Conservation (phyloP, 2,113 vertebrate genomes). For the Caranx melampygus region DNA sequence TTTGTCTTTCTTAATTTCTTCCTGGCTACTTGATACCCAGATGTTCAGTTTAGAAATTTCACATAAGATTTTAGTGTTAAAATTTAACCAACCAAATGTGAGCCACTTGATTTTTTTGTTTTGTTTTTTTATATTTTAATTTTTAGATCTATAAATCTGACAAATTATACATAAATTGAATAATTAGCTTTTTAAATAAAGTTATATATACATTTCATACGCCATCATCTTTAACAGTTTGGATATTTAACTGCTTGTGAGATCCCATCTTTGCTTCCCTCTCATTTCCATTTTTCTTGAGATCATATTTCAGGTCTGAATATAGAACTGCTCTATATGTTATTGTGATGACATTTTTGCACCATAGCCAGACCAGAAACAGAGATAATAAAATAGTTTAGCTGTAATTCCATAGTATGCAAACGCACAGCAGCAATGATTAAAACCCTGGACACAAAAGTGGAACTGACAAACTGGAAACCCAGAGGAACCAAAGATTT, state of each 20-base stretch:
- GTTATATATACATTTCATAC: not conserved
- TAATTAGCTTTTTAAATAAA: not conserved
- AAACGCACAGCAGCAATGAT: not conserved
- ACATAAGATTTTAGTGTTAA: not conserved
- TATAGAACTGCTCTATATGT: not conserved
- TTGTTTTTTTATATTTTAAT: not conserved
- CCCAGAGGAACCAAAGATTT: not conserved
- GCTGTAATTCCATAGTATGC: not conserved
- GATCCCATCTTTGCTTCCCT: not conserved
- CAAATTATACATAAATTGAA: not conserved
- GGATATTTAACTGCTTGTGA: not conserved
- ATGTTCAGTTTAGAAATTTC: not conserved
- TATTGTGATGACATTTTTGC: not conserved
- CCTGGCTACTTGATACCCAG: not conserved
- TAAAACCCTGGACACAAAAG: conserved; percentile 3
- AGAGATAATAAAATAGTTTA: conserved; percentile 5
- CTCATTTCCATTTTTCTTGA: not conserved
- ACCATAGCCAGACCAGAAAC: not conserved
- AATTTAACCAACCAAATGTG: not conserved
- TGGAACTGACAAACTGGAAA: conserved; percentile 8
- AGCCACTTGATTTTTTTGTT: not conserved
- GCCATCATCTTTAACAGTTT: not conserved
- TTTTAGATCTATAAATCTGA: not conserved
- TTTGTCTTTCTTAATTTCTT: not conserved
- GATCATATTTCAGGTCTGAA: not conserved